phyloP scores from a whole-genome alignment of 2,113 vertebrate genomes.

The Pungitius pungitius region DNA sequence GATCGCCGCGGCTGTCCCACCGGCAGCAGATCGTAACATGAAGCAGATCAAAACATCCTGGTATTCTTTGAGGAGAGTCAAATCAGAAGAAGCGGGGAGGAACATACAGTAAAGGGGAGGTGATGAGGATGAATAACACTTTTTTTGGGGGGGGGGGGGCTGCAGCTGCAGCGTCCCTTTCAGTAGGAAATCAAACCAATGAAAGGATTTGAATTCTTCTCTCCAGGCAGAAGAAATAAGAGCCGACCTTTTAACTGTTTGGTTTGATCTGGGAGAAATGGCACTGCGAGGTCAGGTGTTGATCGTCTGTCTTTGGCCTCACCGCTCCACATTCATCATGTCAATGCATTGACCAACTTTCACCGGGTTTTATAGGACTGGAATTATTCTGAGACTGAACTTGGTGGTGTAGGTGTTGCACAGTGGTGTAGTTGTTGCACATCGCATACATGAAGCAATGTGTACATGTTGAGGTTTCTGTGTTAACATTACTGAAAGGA shows the following conservation, averaged over 20 bases:
- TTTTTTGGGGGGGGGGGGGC: no score
- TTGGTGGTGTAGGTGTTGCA: slow-evolving; percentile 10
- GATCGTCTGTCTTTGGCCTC: slow-evolving; percentile 49
- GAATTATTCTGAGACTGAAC: slow-evolving; percentile 33
- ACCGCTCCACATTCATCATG: slow-evolving; percentile 47
- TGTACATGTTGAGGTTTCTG: background rate
- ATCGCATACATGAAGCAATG: background rate
- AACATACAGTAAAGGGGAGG: slow-evolving; percentile 65
- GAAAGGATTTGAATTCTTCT: slow-evolving; percentile 55
- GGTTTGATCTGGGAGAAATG: slow-evolving; percentile 55
- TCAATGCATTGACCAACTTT: slow-evolving; percentile 55
- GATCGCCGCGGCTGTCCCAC: slow-evolving; percentile 51
- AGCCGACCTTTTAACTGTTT: slow-evolving; percentile 40
- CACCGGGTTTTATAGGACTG: slow-evolving; percentile 26
- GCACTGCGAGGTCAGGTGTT: slow-evolving; percentile 47
- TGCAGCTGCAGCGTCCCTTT: slow-evolving; percentile 25
- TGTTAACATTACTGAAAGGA: slow-evolving; percentile 29
- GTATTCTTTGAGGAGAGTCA: slow-evolving; percentile 68
- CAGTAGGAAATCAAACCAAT: slow-evolving; percentile 60
- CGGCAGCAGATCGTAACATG: slow-evolving; percentile 59
- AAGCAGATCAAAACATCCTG: slow-evolving; percentile 67
- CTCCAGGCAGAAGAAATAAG: slow-evolving; percentile 40
- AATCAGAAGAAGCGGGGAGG: slow-evolving; percentile 63
- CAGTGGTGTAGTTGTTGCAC: background rate
- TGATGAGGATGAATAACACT: slow-evolving; percentile 63